These are phyloP conservation scores for Andrena marginata DNA, from an alignment of 2,888 invertebrate species.

Conservation along the genomic window DNA sequence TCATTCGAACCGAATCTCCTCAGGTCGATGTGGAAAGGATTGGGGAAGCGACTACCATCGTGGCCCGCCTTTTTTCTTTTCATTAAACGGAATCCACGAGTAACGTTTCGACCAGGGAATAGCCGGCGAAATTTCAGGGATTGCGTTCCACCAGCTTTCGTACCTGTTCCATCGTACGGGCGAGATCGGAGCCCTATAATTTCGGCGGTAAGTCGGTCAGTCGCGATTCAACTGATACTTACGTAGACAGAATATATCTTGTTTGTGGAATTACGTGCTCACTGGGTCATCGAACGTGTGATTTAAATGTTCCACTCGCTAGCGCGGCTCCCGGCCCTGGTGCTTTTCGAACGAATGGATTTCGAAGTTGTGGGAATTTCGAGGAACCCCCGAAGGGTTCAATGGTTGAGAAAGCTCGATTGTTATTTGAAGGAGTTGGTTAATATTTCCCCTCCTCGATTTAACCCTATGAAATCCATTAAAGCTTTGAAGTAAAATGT, in stretches of 20 bases:
- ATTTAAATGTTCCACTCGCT: conserved; percentile 21
- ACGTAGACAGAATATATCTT: conserved; percentile 44
- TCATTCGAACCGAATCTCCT: conserved; percentile 9
- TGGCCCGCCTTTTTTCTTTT: not conserved
- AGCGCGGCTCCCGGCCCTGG: not conserved
- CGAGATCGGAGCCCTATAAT: conserved; percentile 34
- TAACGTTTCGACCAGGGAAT: conserved; percentile 13
- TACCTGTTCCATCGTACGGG: conserved; percentile 9
- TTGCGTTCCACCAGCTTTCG: conserved; percentile 18
- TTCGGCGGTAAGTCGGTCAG: conserved; percentile 36
- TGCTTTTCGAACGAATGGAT: not conserved
- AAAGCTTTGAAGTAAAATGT: too few relatives aligned
- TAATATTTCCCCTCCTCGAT: not conserved
- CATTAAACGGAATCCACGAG: conserved; percentile 11
- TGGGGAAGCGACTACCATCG: not conserved
- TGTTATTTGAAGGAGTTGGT: not conserved
- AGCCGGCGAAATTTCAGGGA: conserved; percentile 21
- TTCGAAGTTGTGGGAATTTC: not conserved
- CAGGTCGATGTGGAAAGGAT: not conserved
- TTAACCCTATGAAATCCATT: too few relatives aligned
- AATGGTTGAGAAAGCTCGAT: not conserved
- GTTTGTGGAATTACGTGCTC: conserved; percentile 38
- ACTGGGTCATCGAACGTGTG: conserved; percentile 30
- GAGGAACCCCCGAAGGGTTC: not conserved
- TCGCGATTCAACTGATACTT: conserved; percentile 47